phyloP scores from a whole-genome alignment of 2,888 invertebrate species.

The Endomychus coccineus region DNA sequence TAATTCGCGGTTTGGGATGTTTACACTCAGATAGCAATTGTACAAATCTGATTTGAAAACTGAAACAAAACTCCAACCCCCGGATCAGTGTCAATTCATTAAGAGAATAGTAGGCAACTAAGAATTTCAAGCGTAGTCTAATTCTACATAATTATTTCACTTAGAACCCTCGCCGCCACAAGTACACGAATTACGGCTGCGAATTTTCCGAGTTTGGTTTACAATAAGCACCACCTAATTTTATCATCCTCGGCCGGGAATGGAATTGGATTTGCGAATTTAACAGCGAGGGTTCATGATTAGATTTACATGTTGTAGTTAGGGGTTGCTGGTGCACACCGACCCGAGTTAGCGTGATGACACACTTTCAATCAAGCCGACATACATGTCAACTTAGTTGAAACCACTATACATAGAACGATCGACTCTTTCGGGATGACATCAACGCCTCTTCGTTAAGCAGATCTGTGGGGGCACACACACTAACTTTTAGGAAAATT shows the following conservation, averaged over 20 bases:
- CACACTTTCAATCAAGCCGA: slow-evolving; percentile 39
- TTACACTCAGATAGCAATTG: slow-evolving; percentile 13
- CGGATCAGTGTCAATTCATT: slow-evolving; percentile 45
- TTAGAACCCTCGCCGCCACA: slow-evolving; percentile 38
- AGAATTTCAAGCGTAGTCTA: slow-evolving; percentile 41
- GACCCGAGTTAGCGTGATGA: slow-evolving; percentile 28
- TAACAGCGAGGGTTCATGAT: slow-evolving; percentile 43
- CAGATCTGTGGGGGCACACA: too few relatives aligned
- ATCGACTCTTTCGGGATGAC: slow-evolving; percentile 17
- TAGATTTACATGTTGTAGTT: slow-evolving; percentile 45
- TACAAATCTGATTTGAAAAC: slow-evolving; percentile 37
- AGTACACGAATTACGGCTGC: slow-evolving; percentile 44
- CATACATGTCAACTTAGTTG: slow-evolving; percentile 34
- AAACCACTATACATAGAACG: too few relatives aligned
- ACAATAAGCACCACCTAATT: slow-evolving; percentile 49
- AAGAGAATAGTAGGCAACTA: slow-evolving; percentile 34
- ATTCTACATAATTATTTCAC: slow-evolving; percentile 44
- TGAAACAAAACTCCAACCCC: slow-evolving; percentile 38
- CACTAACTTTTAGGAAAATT: too few relatives aligned
- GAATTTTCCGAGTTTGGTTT: slow-evolving; percentile 49
- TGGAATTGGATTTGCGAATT: slow-evolving; percentile 47
- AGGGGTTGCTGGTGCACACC: slow-evolving; percentile 21
- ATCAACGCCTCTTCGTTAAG: slow-evolving; percentile 15
- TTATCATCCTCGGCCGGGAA: slow-evolving; percentile 44
- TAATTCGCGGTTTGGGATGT: slow-evolving; percentile 22